Conservation (phyloP, 2,888 invertebrate species). For the Campaea margaritaria region DNA sequence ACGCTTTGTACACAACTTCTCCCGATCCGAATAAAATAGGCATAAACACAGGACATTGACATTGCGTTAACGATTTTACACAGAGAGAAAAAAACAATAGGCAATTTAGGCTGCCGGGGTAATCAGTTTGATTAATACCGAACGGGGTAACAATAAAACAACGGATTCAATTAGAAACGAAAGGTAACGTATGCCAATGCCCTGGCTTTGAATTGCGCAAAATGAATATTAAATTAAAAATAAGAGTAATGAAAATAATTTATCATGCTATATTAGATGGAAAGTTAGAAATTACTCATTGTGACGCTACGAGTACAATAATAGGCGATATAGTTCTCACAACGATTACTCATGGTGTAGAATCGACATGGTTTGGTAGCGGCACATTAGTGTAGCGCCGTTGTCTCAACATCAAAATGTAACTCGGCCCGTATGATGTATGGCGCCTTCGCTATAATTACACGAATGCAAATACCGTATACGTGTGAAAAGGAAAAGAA, state of each 20-base stretch:
- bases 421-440: constrained; percentile 73
- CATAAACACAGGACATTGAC: constrained; percentile 89
- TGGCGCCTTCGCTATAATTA: constrained; percentile 79
- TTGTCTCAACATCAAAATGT: constrained; percentile 81
- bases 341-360: constrained; percentile 75
- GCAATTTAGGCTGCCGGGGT: constrained; percentile 81
- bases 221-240: constrained; percentile 80
- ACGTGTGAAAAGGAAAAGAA: constrained; percentile 83
- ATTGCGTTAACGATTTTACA: constrained; percentile 80
- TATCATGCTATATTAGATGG: constrained; percentile 84
- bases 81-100: constrained; percentile 80
- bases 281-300: constrained; percentile 78
- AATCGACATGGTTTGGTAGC: constrained; percentile 73
- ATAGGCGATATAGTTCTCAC: constrained; percentile 79
- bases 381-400: constrained; percentile 66
- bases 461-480: constrained; percentile 81
- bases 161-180: constrained; percentile 82
- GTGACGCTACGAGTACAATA: constrained; percentile 68
- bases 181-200: constrained; percentile 92
- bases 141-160: constrained; percentile 81
- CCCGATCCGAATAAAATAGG: constrained; percentile 71
- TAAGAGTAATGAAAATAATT: constrained; percentile 82
- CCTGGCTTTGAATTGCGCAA: constrained; percentile 91
- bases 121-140: constrained; percentile 84
- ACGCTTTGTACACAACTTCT: constrained; percentile 50